phyloP scores from a whole-genome alignment of 1,140 invertebrate species.

The Ceratosolen solmsi region DNA sequence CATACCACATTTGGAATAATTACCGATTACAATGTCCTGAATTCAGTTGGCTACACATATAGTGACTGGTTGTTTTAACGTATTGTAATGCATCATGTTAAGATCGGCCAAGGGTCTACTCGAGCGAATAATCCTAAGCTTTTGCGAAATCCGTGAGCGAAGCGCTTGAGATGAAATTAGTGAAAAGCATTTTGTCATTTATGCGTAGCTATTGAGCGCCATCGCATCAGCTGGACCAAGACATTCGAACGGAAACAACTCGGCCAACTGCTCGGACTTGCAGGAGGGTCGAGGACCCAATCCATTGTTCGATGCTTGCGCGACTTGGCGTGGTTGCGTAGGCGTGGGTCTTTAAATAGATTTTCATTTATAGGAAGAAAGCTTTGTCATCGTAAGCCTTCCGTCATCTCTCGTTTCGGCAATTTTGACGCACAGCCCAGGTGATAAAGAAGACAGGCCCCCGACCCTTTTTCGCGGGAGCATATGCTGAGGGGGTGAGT shows the following conservation, averaged over 20 bases:
- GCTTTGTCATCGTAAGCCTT: constrained; percentile 39
- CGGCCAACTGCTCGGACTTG: not conserved
- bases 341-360: constrained; percentile 61
- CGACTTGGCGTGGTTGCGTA: constrained; percentile 1
- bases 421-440: constrained; percentile 36
- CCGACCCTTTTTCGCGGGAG: not conserved
- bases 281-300: not conserved
- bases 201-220: not conserved
- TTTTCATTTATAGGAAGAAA: constrained; percentile 59
- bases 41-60: no score
- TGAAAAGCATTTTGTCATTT: not conserved
- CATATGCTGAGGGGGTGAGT: not conserved
- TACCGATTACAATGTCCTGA: no score
- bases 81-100: no score
- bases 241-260: not conserved
- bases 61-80: no score
- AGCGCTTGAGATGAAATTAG: not conserved
- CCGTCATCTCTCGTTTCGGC: constrained; percentile 34
- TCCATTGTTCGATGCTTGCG: constrained; percentile 24
- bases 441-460: constrained; percentile 7
- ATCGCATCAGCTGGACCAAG: not conserved
- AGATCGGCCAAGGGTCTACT: no score
- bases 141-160: not conserved
- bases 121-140: not conserved
- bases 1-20: no score